phyloP scores from a whole-genome alignment of 2,113 vertebrate species.

The Oryzias woworae region DNA sequence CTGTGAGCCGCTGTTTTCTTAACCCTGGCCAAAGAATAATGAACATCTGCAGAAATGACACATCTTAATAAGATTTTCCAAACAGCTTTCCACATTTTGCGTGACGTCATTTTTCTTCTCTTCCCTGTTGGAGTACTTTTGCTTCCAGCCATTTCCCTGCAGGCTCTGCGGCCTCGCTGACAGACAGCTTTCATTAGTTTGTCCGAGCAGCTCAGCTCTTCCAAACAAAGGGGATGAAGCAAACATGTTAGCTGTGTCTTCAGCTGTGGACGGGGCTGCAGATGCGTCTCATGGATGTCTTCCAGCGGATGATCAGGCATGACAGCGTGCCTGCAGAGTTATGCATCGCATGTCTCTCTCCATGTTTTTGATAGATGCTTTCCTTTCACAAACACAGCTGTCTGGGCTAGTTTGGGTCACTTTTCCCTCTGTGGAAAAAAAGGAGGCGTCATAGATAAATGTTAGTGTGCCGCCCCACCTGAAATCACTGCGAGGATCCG shows the following conservation, averaged over 20 bases:
- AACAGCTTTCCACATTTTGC: conserved; percentile 24
- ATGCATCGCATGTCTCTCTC: conserved; percentile 63
- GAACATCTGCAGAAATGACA: conserved; percentile 66
- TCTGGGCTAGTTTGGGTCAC: conserved; percentile 42
- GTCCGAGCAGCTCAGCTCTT: conserved; percentile 40
- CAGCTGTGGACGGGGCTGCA: conserved; percentile 61
- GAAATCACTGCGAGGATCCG: conserved; percentile 39
- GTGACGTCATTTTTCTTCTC: conserved; percentile 31
- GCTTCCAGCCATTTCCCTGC: conserved; percentile 17
- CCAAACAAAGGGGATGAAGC: conserved; percentile 55
- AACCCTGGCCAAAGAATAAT: conserved; percentile 54
- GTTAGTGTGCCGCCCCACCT: conserved; percentile 54
- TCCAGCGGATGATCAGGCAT: no score
- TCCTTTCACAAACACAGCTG: conserved; percentile 86
- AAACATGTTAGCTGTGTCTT: conserved; percentile 51
- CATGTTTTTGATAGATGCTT: conserved; percentile 70
- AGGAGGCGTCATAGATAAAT: conserved; percentile 42
- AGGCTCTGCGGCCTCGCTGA: conserved; percentile 34
- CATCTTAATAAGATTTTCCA: conserved; percentile 61
- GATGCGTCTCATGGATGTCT: conserved; percentile 43
- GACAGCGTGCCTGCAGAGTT: conserved; percentile 8
- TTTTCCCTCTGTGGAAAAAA: conserved; percentile 19
- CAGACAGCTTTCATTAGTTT: conserved; percentile 61
- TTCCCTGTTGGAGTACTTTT: background rate
- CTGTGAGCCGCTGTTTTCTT: conserved; percentile 54